A percentile compares a stretch with the other conserved stretches of the same genome.
phyloP scores from a whole-genome alignment of 2,888 invertebrate genomes.

The Lithophane semibrunnea region DNA sequence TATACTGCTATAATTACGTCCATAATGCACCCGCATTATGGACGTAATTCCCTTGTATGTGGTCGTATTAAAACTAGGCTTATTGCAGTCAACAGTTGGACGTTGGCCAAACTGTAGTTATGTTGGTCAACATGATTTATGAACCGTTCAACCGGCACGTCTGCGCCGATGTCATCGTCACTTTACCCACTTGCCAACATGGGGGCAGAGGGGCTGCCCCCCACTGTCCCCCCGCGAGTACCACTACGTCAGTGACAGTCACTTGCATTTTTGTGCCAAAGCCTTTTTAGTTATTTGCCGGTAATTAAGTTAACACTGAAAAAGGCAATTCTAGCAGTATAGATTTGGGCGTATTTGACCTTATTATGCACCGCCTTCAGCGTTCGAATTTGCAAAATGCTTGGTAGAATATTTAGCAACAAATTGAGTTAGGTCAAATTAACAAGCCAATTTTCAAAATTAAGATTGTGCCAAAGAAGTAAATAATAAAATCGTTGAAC shows the following conservation, averaged over 20 bases:
- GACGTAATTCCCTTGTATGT: background rate
- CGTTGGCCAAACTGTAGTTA: constrained; percentile 22
- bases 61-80: constrained; percentile 20
- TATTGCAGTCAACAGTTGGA: constrained; percentile 29
- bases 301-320: background rate
- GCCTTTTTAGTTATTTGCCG: background rate
- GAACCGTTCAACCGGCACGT: constrained; percentile 14
- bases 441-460: background rate
- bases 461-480: background rate
- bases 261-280: background rate
- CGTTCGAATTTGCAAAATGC: background rate
- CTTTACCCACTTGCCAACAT: constrained; percentile 16
- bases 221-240: background rate
- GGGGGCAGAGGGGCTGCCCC: background rate
- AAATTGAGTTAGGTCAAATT: background rate
- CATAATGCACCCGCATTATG: background rate
- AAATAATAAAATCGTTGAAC: background rate
- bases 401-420: background rate
- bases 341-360: background rate
- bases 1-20: background rate
- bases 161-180: constrained; percentile 38
- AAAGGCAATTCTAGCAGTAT: background rate
- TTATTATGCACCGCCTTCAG: too few relatives aligned
- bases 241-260: background rate
- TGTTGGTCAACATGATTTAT: constrained; percentile 37